Percentiles rank a stretch among this genome's conserved stretches.
Evolutionary conservation across 2,113 vertebrate genomes (phyloP).

Genomic region (Gavialis gangeticus): DNA sequence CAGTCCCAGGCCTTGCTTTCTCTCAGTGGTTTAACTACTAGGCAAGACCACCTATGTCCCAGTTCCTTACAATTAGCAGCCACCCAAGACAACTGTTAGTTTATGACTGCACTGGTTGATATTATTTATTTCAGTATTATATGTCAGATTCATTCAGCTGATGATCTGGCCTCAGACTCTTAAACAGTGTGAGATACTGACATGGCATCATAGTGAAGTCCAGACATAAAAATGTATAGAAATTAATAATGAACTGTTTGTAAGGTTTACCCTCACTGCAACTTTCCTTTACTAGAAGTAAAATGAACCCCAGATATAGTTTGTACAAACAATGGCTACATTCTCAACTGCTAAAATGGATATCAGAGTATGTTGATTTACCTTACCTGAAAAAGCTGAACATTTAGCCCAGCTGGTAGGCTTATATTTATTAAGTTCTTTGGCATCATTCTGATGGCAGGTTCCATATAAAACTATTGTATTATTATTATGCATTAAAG

Average conservation of each 20-base stretch:
- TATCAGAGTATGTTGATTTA: not conserved
- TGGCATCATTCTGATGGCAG: not conserved
- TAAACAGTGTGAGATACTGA: not conserved
- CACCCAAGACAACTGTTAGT: not conserved
- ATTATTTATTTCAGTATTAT: not conserved
- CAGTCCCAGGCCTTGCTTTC: too few species aligned
- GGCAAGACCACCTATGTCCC: too few species aligned
- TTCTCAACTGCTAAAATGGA: not conserved
- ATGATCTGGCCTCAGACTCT: not conserved
- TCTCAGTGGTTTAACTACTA: too few species aligned
- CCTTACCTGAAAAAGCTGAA: not conserved
- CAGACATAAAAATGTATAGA: not conserved
- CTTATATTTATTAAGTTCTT: not conserved
- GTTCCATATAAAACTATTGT: not conserved
- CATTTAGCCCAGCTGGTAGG: not conserved
- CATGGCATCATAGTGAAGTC: not conserved
- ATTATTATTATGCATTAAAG: not conserved
- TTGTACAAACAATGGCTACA: not conserved
- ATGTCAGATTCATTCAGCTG: not conserved
- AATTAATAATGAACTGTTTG: not conserved
- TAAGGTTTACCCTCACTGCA: not conserved
- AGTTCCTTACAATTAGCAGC: not conserved
- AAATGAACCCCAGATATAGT: not conserved
- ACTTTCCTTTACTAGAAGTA: not conserved
- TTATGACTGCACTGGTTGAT: not conserved